Conservation (phyloP, 2,113 vertebrate species). For the Hemiscyllium ocellatum region DNA sequence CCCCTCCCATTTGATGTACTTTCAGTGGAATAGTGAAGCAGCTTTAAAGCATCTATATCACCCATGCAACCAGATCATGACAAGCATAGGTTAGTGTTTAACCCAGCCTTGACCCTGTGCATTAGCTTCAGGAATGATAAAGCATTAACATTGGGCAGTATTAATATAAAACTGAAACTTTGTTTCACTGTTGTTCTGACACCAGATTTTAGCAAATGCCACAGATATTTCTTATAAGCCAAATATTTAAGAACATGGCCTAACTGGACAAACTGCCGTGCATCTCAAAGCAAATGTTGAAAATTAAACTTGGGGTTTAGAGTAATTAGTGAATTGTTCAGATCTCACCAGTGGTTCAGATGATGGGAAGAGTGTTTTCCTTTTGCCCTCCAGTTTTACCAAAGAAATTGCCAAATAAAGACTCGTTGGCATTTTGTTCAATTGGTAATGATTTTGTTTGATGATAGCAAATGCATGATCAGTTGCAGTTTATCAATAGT, state of each 20-base stretch:
- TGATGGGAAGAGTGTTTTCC: neutral
- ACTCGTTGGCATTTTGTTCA: neutral
- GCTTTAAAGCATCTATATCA: neutral
- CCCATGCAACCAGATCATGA: neutral
- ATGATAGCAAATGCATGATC: neutral
- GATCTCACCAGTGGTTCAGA: neutral
- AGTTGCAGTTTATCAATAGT: neutral
- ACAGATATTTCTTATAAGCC: neutral
- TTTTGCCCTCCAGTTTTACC: neutral
- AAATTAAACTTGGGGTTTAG: neutral
- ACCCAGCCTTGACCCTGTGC: neutral
- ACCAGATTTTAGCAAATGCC: neutral
- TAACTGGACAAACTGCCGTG: neutral
- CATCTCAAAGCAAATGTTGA: neutral
- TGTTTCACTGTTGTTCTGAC: neutral
- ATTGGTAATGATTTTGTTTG: neutral
- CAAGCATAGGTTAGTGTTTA: neutral
- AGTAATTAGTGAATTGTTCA: neutral
- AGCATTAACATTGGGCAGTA: too few relatives aligned
- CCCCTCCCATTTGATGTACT: neutral
- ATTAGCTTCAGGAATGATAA: neutral
- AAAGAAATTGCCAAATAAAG: slow-evolving; percentile 1
- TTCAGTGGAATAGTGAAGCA: neutral
- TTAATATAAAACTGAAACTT: neutral
- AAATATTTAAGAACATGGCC: neutral